Evolutionary conservation across 2,888 invertebrate species (phyloP).

Genomic region (Endomychus coccineus): DNA sequence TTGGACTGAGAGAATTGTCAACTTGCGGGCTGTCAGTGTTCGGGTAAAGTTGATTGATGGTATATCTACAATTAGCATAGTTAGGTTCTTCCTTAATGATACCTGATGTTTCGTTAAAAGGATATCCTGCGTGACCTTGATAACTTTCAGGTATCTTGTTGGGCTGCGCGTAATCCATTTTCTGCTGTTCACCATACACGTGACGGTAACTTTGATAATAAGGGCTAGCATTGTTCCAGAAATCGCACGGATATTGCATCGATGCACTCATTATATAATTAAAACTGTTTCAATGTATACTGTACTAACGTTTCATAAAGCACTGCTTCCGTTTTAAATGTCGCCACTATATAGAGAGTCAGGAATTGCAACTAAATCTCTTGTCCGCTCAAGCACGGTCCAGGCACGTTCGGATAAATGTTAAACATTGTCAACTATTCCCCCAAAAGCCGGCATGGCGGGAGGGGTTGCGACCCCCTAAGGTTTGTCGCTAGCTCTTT

Average conservation of each 20-base stretch:
- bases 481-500: constrained; percentile 43
- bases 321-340: constrained; percentile 22
- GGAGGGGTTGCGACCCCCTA: constrained; percentile 43
- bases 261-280: constrained; percentile 36
- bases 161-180: constrained; percentile 12
- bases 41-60: constrained; percentile 23
- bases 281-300: constrained; percentile 9
- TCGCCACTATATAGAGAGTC: no score
- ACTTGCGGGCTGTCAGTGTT: constrained; percentile 16
- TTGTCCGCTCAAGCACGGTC: constrained; percentile 36
- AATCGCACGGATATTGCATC: constrained; percentile 34
- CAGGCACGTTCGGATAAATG: constrained; percentile 43
- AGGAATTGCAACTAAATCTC: constrained; percentile 32
- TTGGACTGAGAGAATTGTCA: constrained; percentile 31
- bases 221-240: constrained; percentile 31
- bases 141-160: constrained; percentile 14
- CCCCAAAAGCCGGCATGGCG: constrained; percentile 37
- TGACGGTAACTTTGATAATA: constrained; percentile 19
- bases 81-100: constrained; percentile 24
- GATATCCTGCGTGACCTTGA: constrained; percentile 20
- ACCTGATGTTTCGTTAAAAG: constrained; percentile 5
- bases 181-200: constrained; percentile 18
- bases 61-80: constrained; percentile 27
- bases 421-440: constrained; percentile 44
- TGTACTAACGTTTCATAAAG: background rate